A percentile compares a stretch with the other conserved stretches of the same genome.
Conservation (phyloP, 30 jellyfish, hydroid and myxozoan species). For the Aurelia aurita region DNA sequence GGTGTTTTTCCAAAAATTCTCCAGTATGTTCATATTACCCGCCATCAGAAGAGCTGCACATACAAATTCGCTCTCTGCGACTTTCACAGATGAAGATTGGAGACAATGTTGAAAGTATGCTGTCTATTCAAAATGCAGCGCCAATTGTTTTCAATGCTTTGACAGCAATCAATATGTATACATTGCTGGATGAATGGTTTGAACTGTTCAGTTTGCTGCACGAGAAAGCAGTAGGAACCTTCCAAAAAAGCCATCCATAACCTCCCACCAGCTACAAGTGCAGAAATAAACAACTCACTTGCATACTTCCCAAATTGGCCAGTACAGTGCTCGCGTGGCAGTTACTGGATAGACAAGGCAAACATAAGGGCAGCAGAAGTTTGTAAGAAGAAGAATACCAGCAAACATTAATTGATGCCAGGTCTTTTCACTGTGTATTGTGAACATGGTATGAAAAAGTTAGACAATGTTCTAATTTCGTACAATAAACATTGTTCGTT, state of each 20-base stretch:
- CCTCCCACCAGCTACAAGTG: slow-evolving; percentile 10
- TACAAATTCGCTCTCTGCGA: neutral
- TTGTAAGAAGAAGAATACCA: no score
- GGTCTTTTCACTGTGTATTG: slow-evolving; percentile 9
- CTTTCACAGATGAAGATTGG: neutral
- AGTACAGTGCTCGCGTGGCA: slow-evolving; percentile 15
- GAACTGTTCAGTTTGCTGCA: slow-evolving; percentile 25
- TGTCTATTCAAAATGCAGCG: neutral
- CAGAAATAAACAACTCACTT: neutral
- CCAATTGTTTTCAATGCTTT: slow-evolving; percentile 22
- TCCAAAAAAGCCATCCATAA: slow-evolving; percentile 1
- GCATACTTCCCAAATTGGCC: slow-evolving; percentile 47
- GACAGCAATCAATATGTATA: neutral
- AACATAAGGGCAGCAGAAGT: no score
- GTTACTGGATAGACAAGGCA: neutral
- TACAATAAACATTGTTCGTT: no score
- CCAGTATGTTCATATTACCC: neutral
- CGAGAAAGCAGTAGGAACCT: slow-evolving; percentile 8
- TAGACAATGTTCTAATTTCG: no score
- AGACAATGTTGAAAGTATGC: slow-evolving; percentile 1
- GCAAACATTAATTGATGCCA: neutral
- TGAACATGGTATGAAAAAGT: neutral
- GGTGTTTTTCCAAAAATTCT: neutral
- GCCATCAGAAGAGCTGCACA: neutral
- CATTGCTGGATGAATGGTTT: slow-evolving; percentile 21